Evolutionary conservation across 2,113 vertebrate species (phyloP).

Genomic region (Gymnocephalus cernua): DNA sequence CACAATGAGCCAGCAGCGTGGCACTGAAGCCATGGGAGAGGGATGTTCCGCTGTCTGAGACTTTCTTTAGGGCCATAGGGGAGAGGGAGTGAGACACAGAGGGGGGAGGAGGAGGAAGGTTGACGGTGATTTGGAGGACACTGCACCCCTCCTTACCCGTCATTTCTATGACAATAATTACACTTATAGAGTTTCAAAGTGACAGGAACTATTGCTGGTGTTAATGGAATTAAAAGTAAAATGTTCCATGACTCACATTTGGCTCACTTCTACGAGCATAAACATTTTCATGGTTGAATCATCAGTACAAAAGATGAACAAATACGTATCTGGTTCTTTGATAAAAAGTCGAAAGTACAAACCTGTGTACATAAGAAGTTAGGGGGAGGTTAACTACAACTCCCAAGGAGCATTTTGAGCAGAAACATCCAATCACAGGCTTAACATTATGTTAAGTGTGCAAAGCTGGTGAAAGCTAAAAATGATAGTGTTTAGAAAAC

Average conservation of each 20-base stretch:
- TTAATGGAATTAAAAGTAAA: too few species aligned
- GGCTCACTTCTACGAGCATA: too few species aligned
- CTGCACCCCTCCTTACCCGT: background rate
- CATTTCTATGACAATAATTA: too few species aligned
- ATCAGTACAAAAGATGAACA: too few species aligned
- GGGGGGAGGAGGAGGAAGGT: too few species aligned
- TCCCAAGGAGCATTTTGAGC: background rate
- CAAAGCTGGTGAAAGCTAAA: background rate
- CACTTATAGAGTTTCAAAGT: too few species aligned
- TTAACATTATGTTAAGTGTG: too few species aligned
- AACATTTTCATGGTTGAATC: too few species aligned
- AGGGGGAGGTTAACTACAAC: background rate
- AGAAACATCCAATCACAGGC: background rate
- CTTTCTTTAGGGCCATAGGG: slow-evolving; percentile 19
- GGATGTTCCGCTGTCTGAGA: slow-evolving; percentile 41
- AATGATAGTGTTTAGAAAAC: background rate
- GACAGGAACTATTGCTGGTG: too few species aligned
- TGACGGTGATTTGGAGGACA: slow-evolving; percentile 22
- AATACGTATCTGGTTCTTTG: background rate
- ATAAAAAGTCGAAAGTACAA: background rate
- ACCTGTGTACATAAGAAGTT: background rate
- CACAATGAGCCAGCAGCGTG: slow-evolving; percentile 69
- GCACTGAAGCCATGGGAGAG: slow-evolving; percentile 36
- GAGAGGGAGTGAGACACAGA: background rate
- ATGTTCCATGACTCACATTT: too few species aligned